Base-by-base conservation (phyloP, 1,140 invertebrate species). In the Asbolus verrucosus region DNA sequence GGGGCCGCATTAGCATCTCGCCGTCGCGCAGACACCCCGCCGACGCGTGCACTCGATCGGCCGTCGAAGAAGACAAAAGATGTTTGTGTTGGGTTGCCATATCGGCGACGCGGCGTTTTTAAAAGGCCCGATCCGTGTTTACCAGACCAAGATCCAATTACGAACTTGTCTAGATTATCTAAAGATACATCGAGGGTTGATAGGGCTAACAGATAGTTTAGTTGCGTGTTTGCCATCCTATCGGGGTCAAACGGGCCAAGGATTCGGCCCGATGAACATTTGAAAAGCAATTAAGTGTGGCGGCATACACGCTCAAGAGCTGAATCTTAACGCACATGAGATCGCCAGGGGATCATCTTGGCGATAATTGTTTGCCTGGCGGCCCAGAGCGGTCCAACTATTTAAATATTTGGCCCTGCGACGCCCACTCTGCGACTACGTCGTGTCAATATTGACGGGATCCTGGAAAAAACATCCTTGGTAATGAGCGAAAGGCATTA, bases 121-220 rank as follows among this genome's bases (percentile, higher is more conserved):
- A 36, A 36, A 36, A 36, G 33, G 6, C 27, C 27, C n/a, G n/a
- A n/a, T 27, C 33, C 33, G 19, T 54, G 46, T 54, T 54, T 54
- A 62, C 30, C 16, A 14, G 15, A 15, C 59, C n/a, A 33, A 33
- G 59, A 62, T 36, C 30, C 59, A 62, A 62, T 62, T 62, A 62
- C 59, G 16, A 13, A 33, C 30, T 62, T 36, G 59, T 62, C 59
- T 36, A 19, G 59, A 62, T 62, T 62, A 62, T 62, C 59, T 16
- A 8, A 36, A 16, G 30, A 62, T 62, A 62, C 24, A 62, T 62
- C 59, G 59, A 33, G 59, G 27, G 30, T 36, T 39, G 59, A 62
- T 62, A 31, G 15, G 59, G 27, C 59, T 36, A 62, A 62, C 59
- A 62, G 59, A 62, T 62, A 62, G 59, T 62, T 62, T 16, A 38